These are phyloP conservation scores for Meta bourneti DNA, from an alignment of 2,888 invertebrate species.

Conservation along the genomic window DNA sequence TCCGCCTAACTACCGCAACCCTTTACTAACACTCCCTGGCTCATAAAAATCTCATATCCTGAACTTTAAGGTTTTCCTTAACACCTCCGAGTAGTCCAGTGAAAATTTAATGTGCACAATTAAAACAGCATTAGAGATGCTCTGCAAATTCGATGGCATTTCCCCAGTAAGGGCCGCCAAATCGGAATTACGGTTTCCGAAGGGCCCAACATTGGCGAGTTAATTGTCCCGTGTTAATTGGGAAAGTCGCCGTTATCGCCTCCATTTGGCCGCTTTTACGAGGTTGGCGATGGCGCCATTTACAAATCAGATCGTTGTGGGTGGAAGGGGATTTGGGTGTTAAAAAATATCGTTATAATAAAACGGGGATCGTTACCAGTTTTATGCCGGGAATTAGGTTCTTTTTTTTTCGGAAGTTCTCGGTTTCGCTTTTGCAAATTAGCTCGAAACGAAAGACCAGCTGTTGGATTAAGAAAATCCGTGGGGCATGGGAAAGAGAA, in stretches of 20 bases:
- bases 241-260: conserved; percentile 48
- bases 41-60: conserved; percentile 52
- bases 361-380: not conserved
- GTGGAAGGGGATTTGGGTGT: not conserved
- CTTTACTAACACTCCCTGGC: not conserved
- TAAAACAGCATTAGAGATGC: conserved; percentile 46
- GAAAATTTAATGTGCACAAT: conserved; percentile 59
- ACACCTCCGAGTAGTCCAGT: conserved; percentile 29
- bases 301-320: not conserved
- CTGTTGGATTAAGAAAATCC: too few relatives aligned
- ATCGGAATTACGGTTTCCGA: conserved; percentile 42
- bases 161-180: conserved; percentile 23
- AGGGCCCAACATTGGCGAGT: conserved; percentile 54
- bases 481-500: too few relatives aligned
- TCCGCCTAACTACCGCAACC: not conserved
- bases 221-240: conserved; percentile 53
- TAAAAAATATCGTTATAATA: not conserved
- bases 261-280: conserved; percentile 22
- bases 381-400: not conserved
- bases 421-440: too few relatives aligned
- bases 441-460: too few relatives aligned
- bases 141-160: too few relatives aligned
- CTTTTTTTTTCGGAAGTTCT: too few relatives aligned
- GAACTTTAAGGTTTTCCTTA: conserved; percentile 29
- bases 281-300: not conserved